Percentiles rank a stretch among this genome's conserved stretches.
Conservation (phyloP, 2,888 invertebrate species). For the Monochamus alternatus region DNA sequence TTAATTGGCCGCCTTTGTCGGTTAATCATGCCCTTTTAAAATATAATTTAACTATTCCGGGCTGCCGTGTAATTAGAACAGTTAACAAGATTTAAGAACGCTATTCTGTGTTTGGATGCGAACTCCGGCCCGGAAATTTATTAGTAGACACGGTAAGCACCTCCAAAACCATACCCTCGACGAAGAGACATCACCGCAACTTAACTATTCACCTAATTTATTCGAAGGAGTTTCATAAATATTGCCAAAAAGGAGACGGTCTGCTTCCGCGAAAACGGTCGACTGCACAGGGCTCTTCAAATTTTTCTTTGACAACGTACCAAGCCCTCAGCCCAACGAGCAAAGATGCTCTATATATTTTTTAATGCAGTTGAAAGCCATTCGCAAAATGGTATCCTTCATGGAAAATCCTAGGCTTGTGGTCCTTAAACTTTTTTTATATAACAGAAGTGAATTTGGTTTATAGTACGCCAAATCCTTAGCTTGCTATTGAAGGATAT, state of each 20-base stretch:
- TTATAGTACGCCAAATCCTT: too few species aligned
- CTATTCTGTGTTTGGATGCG: conserved; percentile 59
- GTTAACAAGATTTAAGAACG: conserved; percentile 64
- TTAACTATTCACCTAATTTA: conserved; percentile 38
- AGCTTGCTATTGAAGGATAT: too few species aligned
- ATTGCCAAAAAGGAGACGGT: background rate
- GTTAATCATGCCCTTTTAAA: conserved; percentile 61
- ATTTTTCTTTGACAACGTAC: too few species aligned
- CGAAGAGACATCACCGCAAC: conserved; percentile 49
- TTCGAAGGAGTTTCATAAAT: conserved; percentile 33
- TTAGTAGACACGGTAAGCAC: conserved; percentile 46
- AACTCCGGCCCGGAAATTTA: conserved; percentile 59
- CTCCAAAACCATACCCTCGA: conserved; percentile 44
- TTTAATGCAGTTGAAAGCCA: too few species aligned
- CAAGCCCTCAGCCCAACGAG: too few species aligned
- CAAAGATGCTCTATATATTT: too few species aligned
- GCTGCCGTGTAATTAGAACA: conserved; percentile 63
- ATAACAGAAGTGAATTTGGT: too few species aligned
- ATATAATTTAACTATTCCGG: conserved; percentile 61
- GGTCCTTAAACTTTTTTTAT: too few species aligned
- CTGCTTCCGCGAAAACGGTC: too few species aligned
- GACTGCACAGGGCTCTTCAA: too few species aligned
- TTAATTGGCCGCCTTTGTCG: conserved; percentile 58
- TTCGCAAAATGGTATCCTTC: too few species aligned
- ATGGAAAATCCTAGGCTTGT: too few species aligned